These are phyloP conservation scores for Listronotus bonariensis DNA, from an alignment of 1,140 invertebrate genomes.

Conservation along the genomic window DNA sequence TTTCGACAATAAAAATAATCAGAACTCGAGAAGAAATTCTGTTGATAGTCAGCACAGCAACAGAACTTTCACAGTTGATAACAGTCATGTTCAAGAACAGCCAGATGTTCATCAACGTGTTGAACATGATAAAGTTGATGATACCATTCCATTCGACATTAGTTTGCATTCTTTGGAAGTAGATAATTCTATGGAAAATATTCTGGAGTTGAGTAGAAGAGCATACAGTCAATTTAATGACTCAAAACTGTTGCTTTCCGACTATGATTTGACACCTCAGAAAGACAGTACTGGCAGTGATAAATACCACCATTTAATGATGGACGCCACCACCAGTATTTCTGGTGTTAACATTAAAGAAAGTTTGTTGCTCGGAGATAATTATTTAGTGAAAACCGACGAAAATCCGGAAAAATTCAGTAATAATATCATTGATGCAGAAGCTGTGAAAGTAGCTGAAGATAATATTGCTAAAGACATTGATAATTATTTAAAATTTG, in stretches of 20 bases:
- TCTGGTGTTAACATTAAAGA: slow-evolving; percentile 24
- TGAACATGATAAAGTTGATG: neutral
- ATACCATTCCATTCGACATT: slow-evolving; percentile 4
- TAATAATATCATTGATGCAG: neutral
- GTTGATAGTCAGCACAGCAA: slow-evolving; percentile 9
- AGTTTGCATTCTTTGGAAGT: slow-evolving; percentile 14
- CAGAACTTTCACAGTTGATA: slow-evolving; percentile 20
- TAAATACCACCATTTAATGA: slow-evolving; percentile 38
- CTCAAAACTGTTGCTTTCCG: slow-evolving; percentile 31
- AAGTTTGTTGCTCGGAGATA: slow-evolving; percentile 19
- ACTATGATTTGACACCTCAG: slow-evolving; percentile 41
- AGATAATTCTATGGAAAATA: slow-evolving; percentile 18
- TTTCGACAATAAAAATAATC: neutral
- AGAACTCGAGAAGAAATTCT: slow-evolving; percentile 5
- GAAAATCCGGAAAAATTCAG: neutral
- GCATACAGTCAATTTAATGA: slow-evolving; percentile 27
- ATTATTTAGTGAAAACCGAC: slow-evolving; percentile 14
- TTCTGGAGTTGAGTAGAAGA: slow-evolving; percentile 10
- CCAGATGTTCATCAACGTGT: neutral
- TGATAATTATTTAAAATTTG: slow-evolving; percentile 5
- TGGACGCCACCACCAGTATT: slow-evolving; percentile 32
- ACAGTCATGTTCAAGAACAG: neutral
- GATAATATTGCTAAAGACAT: neutral
- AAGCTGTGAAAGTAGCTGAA: neutral
- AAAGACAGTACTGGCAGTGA: slow-evolving; percentile 15